Conservation (phyloP, 2,888 invertebrate genomes). For the Cerceris rybyensis region DNA sequence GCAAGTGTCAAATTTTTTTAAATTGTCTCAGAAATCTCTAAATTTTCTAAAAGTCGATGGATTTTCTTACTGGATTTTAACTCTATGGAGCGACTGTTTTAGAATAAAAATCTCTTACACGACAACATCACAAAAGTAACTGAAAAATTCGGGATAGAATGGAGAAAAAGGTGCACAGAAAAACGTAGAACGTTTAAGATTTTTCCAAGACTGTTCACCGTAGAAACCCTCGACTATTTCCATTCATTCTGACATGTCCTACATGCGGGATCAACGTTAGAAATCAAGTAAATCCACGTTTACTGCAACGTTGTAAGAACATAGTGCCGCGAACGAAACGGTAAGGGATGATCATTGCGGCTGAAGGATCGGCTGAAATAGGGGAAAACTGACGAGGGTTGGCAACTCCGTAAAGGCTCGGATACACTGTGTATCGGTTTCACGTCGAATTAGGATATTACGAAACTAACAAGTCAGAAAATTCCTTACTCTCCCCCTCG, state of each 20-base stretch:
- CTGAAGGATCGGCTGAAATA: conserved; percentile 35
- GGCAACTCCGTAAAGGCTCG: conserved; percentile 24
- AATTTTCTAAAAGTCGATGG: too few relatives aligned
- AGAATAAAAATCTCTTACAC: too few relatives aligned
- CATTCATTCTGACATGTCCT: conserved; percentile 69
- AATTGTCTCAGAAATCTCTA: too few relatives aligned
- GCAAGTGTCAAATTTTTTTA: too few relatives aligned
- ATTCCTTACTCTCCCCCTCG: not conserved
- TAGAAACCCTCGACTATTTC: conserved; percentile 57
- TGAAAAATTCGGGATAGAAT: not conserved
- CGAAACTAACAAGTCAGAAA: conserved; percentile 11
- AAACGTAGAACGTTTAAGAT: conserved; percentile 66
- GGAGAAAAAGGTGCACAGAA: not conserved
- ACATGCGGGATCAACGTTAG: conserved; percentile 49
- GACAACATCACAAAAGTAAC: too few relatives aligned
- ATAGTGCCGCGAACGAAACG: conserved; percentile 10
- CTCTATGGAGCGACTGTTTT: too few relatives aligned
- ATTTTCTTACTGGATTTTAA: too few relatives aligned
- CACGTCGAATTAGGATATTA: conserved; percentile 12
- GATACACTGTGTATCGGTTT: conserved; percentile 9
- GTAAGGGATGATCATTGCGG: conserved; percentile 38
- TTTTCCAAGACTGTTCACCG: conserved; percentile 69
- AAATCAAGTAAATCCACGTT: conserved; percentile 63
- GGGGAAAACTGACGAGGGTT: conserved; percentile 35
- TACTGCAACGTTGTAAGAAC: conserved; percentile 34